These are phyloP conservation scores for Pachypsylla venusta DNA, from an alignment of 1,140 invertebrate genomes.

Conservation along the genomic window DNA sequence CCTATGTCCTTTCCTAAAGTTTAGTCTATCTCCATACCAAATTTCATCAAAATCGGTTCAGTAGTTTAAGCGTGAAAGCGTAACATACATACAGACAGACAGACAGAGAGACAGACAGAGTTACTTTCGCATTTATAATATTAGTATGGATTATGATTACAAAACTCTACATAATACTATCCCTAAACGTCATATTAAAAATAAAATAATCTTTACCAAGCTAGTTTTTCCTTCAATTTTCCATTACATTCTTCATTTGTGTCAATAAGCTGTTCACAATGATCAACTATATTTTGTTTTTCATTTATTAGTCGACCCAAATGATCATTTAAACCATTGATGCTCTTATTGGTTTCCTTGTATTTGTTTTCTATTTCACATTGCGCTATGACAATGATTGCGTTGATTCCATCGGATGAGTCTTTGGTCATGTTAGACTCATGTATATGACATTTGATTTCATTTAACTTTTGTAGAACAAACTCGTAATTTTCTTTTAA, in stretches of 20 bases:
- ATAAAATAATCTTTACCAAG: not conserved
- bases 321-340: not conserved
- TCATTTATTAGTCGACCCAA: not conserved
- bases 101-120: not conserved
- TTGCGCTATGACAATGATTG: not conserved
- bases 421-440: not conserved
- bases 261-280: not conserved
- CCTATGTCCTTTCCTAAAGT: too few species aligned
- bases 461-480: not conserved
- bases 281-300: not conserved
- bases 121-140: not conserved
- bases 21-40: too few species aligned
- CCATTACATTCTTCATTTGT: not conserved
- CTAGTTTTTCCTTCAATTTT: conserved; percentile 1
- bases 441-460: not conserved
- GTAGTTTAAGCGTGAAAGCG: not conserved
- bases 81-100: too few species aligned
- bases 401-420: not conserved
- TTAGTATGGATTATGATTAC: too few species aligned
- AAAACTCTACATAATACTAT: not conserved
- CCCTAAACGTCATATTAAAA: not conserved
- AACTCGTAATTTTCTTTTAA: not conserved
- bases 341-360: not conserved
- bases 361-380: not conserved
- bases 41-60: not conserved